These are phyloP conservation scores for Euzetes globulus DNA, from an alignment of 2,888 invertebrate species.

Conservation along the genomic window DNA sequence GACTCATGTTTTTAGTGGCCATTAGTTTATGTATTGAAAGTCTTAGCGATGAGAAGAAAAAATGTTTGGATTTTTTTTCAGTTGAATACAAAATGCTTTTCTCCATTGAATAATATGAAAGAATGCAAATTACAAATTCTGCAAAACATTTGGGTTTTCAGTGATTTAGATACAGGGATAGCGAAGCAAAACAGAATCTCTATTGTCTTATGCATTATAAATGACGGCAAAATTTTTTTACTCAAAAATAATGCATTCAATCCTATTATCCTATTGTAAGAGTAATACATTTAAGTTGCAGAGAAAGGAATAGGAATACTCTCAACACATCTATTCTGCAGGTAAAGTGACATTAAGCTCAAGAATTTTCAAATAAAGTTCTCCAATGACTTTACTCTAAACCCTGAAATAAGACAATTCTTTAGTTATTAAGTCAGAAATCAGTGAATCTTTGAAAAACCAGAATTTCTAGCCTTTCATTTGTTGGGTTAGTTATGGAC, in stretches of 20 bases:
- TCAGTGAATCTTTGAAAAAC: not conserved
- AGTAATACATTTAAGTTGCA: not conserved
- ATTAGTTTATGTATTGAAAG: constrained; percentile 6
- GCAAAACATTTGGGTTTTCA: not conserved
- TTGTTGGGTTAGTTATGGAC: not conserved
- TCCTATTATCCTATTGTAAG: constrained; percentile 1
- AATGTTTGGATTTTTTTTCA: not conserved
- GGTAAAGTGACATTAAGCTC: not conserved
- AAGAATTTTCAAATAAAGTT: not conserved
- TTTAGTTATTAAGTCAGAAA: not conserved
- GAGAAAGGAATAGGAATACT: not conserved
- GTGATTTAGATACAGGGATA: not conserved
- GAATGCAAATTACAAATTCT: constrained; percentile 7
- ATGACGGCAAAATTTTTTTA: not conserved
- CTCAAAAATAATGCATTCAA: not conserved
- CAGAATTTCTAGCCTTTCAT: not conserved
- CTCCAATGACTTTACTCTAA: not conserved
- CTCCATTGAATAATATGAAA: constrained; percentile 5
- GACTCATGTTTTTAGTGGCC: not conserved
- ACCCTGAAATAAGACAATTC: not conserved
- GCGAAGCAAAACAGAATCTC: not conserved
- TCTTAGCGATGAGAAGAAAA: not conserved
- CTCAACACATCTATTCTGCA: not conserved
- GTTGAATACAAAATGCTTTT: constrained; percentile 4
- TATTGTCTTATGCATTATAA: not conserved